Evolutionary conservation across 2,888 invertebrate species (phyloP).

Genomic region (Rhagonycha lutea): DNA sequence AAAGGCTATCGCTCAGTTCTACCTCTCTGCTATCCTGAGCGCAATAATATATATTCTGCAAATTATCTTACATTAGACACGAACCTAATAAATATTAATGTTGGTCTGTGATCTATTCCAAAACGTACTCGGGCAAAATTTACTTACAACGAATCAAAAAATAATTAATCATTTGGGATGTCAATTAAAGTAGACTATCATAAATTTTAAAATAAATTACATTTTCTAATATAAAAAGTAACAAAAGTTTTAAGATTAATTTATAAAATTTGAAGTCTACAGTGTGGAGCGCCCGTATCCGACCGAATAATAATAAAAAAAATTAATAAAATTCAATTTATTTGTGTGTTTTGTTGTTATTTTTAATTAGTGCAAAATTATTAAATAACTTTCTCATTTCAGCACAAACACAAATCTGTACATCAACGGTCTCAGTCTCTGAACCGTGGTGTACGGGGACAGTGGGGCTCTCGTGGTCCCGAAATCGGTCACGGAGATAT

Average conservation of each 20-base stretch:
- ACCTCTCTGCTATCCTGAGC: too few species aligned
- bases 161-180: background rate
- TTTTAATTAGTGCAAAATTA: background rate
- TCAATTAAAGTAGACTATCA: background rate
- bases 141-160: background rate
- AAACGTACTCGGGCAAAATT: background rate
- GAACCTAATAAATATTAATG: background rate
- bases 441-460: slow-evolving; percentile 65
- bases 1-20: too few species aligned
- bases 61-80: background rate
- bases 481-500: slow-evolving; percentile 57
- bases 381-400: slow-evolving; percentile 35
- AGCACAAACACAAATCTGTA: slow-evolving; percentile 61
- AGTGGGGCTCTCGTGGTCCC: slow-evolving; percentile 47
- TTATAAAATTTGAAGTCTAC: background rate
- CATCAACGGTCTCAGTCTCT: slow-evolving; percentile 77
- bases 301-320: background rate
- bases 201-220: background rate
- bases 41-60: too few species aligned
- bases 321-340: too few species aligned
- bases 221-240: background rate
- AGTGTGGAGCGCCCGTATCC: background rate
- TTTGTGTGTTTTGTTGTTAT: background rate
- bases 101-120: background rate
- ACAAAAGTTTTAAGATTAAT: background rate